These are phyloP conservation scores for Pammene aurita DNA, from an alignment of 2,888 invertebrate species.

Conservation along the genomic window DNA sequence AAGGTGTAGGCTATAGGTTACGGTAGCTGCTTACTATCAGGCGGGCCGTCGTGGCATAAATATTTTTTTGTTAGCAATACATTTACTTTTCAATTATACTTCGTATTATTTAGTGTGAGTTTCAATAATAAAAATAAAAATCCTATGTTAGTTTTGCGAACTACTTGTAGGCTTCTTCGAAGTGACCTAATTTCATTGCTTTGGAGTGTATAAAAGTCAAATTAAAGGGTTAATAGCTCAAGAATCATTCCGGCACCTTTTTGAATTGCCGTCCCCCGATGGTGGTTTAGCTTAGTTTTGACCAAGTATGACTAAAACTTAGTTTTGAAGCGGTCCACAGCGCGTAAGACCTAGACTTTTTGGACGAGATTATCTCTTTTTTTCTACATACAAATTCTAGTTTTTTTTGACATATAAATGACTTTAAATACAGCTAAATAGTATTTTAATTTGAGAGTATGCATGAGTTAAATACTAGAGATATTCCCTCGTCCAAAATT, in stretches of 20 bases:
- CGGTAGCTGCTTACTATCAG: too few relatives aligned
- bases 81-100: neutral
- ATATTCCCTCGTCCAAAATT: conserved; percentile 18
- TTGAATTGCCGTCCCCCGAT: conserved; percentile 37
- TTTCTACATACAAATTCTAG: neutral
- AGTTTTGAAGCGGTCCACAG: conserved; percentile 44
- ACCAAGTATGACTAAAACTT: conserved; percentile 36
- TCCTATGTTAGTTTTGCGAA: too few relatives aligned
- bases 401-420: conserved; percentile 2
- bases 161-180: too few relatives aligned
- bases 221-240: neutral
- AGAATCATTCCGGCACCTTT: conserved; percentile 1
- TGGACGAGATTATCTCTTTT: conserved; percentile 27
- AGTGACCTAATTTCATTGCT: too few relatives aligned
- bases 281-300: conserved; percentile 36
- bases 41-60: too few relatives aligned
- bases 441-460: neutral
- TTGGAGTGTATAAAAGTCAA: too few relatives aligned
- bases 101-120: conserved; percentile 12
- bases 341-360: conserved; percentile 18
- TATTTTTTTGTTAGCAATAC: too few relatives aligned
- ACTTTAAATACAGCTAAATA: neutral
- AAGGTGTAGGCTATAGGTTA: neutral
- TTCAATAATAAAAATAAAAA: neutral
- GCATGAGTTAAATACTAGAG: conserved; percentile 5